phyloP scores from a whole-genome alignment of 37 sponge, comb jelly and placozoan genomes.

The Agelas oroides region DNA sequence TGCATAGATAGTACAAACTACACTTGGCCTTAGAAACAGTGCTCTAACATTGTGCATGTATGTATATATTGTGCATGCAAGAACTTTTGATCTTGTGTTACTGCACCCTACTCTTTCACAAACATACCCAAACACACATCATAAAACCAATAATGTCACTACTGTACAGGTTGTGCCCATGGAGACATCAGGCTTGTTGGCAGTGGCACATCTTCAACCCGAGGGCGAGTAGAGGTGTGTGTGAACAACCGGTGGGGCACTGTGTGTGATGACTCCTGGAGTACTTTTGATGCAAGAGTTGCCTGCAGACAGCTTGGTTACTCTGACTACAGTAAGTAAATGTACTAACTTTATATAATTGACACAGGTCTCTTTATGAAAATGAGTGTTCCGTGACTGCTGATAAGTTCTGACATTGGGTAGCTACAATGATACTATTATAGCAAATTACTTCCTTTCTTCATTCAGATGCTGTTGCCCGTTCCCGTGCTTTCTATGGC shows the following conservation, averaged over 20 bases:
- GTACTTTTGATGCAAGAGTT: not conserved
- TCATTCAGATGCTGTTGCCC: not conserved
- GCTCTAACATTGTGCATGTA: no score
- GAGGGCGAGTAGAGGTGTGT: constrained; percentile 26
- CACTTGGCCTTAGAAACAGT: no score
- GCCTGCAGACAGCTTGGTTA: constrained; percentile 22
- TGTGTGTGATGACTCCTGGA: constrained; percentile 2
- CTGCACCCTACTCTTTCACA: no score
- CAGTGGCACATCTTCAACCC: not conserved
- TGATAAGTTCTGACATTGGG: not conserved
- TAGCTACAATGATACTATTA: not conserved
- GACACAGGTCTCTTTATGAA: no score
- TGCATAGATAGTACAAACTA: no score
- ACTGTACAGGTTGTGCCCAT: not conserved
- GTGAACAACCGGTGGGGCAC: not conserved
- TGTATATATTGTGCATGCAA: no score
- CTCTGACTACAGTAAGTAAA: not conserved
- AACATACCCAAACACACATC: no score
- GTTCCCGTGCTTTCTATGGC: not conserved
- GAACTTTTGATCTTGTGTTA: no score
- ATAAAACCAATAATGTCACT: no score
- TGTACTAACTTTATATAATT: not conserved
- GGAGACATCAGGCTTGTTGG: constrained; percentile 48
- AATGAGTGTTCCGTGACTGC: no score
- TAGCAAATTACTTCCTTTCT: not conserved